phyloP scores from a whole-genome alignment of 2,888 invertebrate genomes.

The Bursaphelenchus okinawaensis region DNA sequence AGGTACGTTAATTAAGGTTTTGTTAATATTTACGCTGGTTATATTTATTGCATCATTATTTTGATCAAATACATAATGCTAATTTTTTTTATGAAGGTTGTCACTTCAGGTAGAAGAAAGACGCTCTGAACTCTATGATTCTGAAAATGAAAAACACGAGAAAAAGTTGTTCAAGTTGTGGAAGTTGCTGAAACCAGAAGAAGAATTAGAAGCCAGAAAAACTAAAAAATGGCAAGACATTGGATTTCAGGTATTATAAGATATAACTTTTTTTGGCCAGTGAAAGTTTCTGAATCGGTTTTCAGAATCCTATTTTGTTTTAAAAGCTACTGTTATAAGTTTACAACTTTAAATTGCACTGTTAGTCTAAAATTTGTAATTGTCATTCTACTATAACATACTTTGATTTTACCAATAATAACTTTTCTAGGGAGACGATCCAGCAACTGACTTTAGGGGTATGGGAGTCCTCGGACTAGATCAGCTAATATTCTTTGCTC shows the following conservation, averaged over 20 bases:
- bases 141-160: conserved; percentile 31
- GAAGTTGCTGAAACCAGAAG: conserved; percentile 73
- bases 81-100: no score
- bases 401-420: no score
- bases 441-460: conserved; percentile 93
- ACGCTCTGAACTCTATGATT: conserved; percentile 27
- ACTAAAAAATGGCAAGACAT: conserved; percentile 90
- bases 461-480: conserved; percentile 92
- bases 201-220: conserved; percentile 69
- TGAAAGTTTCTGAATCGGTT: neutral
- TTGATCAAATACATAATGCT: no score
- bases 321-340: neutral
- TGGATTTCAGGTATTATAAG: conserved; percentile 68
- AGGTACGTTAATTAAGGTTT: no score
- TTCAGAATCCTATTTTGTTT: conserved; percentile 2
- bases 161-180: conserved; percentile 65
- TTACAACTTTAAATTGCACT: no score
- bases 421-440: conserved; percentile 79
- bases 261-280: neutral
- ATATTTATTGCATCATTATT: neutral
- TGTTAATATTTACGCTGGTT: no score
- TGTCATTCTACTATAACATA: no score
- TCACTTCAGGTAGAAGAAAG: conserved; percentile 33
- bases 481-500: conserved; percentile 69
- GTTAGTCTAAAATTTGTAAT: no score